A percentile compares a stretch with the other conserved stretches of the same genome.
These are phyloP conservation scores for Kobus ellipsiprymnus DNA, from an alignment of 2,113 vertebrate species.

Conservation along the genomic window DNA sequence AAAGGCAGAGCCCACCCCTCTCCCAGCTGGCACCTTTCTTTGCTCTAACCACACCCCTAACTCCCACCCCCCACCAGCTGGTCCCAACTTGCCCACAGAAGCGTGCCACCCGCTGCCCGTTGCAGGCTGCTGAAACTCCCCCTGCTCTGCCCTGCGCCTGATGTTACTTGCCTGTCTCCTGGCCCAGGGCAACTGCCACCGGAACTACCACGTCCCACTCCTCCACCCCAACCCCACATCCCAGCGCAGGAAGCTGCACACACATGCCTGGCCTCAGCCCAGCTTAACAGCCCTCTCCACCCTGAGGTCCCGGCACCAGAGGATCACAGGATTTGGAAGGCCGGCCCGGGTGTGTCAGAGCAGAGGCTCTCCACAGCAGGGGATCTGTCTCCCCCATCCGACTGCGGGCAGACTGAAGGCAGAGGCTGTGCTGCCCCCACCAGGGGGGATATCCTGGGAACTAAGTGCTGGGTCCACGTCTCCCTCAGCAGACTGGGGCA, in stretches of 20 bases:
- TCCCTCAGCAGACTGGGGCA: background rate
- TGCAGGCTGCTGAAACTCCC: background rate
- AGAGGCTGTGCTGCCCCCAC: background rate
- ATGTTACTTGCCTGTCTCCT: conserved; percentile 38
- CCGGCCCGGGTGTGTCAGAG: background rate
- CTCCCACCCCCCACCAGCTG: background rate
- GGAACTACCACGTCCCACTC: background rate
- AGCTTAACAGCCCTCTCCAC: background rate
- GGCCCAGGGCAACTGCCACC: background rate
- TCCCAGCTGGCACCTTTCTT: background rate
- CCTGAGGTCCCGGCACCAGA: background rate
- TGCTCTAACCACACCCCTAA: background rate
- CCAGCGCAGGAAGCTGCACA: background rate
- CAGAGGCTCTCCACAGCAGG: background rate
- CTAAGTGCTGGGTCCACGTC: accelerated
- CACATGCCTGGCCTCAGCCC: background rate
- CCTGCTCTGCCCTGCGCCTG: background rate
- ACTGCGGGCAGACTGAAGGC: background rate
- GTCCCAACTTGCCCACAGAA: conserved; percentile 22
- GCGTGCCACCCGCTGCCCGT: background rate
- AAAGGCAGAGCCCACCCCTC: background rate
- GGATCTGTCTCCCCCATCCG: background rate
- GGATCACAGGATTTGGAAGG: background rate
- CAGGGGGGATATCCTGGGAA: background rate
- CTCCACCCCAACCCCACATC: background rate